Evolutionary conservation across 2,888 invertebrate species (phyloP).

Genomic region (Pseudococcus longispinus): DNA sequence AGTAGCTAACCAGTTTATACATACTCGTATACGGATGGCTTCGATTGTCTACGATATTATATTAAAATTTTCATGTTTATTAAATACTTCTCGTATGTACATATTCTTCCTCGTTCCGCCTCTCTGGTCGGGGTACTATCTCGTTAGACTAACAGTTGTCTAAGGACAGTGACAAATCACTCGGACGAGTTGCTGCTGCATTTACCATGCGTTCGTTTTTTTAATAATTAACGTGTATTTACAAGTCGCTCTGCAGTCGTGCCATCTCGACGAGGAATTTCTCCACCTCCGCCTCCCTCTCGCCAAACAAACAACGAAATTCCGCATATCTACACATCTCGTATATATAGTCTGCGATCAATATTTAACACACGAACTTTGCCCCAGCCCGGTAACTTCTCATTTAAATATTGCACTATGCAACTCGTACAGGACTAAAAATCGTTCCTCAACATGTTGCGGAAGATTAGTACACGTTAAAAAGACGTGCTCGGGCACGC

Average conservation of each 20-base stretch:
- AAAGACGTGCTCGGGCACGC: neutral
- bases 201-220: neutral
- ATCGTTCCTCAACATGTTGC: neutral
- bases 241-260: neutral
- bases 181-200: neutral
- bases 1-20: neutral
- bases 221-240: constrained; percentile 16
- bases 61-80: constrained; percentile 16
- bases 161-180: constrained; percentile 2
- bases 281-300: neutral
- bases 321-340: neutral
- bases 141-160: neutral
- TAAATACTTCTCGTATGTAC: neutral
- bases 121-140: neutral
- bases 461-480: neutral
- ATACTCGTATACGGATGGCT: neutral
- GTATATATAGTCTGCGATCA: neutral
- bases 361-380: neutral
- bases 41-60: constrained; percentile 11
- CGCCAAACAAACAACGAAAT: neutral
- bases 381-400: neutral
- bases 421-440: neutral
- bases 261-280: neutral
- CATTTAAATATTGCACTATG: neutral
- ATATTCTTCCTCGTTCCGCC: neutral